phyloP scores from a whole-genome alignment of 2,888 invertebrate genomes.

The Agonopterix heracliana region DNA sequence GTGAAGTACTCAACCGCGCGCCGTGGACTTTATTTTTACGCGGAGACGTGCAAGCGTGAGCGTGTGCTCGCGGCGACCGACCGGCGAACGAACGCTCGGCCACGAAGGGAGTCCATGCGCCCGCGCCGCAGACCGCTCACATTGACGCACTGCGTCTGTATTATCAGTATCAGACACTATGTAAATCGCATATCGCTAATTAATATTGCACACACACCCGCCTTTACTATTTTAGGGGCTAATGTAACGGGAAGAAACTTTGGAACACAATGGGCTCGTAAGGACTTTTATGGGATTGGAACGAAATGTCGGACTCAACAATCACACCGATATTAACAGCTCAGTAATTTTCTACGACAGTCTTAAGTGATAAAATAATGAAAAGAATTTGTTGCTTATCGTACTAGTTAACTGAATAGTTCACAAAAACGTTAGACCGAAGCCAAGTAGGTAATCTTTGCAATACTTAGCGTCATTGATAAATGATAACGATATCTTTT shows the following conservation, averaged over 20 bases:
- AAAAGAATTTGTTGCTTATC: too few relatives aligned
- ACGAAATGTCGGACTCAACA: conserved; percentile 20
- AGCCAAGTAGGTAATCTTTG: too few relatives aligned
- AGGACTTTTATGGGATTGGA: conserved; percentile 38
- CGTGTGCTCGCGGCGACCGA: conserved; percentile 49
- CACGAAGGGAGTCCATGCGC: conserved; percentile 54
- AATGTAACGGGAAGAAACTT: conserved; percentile 57
- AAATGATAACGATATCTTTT: too few relatives aligned
- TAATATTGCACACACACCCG: conserved; percentile 61
- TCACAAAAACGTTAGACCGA: too few relatives aligned
- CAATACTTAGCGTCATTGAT: too few relatives aligned
- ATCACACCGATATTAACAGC: background rate
- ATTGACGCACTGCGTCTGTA: conserved; percentile 45
- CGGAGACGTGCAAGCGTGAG: conserved; percentile 68
- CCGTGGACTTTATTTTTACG: conserved; percentile 74
- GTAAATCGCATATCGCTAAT: conserved; percentile 60
- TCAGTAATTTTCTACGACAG: too few relatives aligned
- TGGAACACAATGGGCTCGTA: conserved; percentile 45
- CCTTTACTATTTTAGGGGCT: conserved; percentile 53
- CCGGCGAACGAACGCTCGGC: conserved; percentile 29
- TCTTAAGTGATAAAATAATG: too few relatives aligned
- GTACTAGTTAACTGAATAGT: too few relatives aligned
- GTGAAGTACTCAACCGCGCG: conserved; percentile 70
- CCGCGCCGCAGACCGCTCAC: conserved; percentile 36
- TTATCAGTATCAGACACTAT: conserved; percentile 54